These are phyloP conservation scores for Arion vulgaris DNA, from an alignment of 1,140 invertebrate genomes.

Conservation along the genomic window DNA sequence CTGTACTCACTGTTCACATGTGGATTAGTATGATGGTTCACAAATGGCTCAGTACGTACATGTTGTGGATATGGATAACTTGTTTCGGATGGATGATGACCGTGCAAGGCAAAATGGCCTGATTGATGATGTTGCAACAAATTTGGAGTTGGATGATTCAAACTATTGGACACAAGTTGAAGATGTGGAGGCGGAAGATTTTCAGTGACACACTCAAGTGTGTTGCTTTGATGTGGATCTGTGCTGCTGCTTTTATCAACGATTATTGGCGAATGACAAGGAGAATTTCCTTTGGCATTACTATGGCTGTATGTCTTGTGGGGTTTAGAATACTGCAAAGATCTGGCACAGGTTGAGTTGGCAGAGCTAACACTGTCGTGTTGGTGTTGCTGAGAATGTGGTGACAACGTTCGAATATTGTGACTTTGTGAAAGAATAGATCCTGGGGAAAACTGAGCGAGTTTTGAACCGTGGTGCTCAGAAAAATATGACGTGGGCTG, in stretches of 20 bases:
- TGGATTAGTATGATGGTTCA: neutral
- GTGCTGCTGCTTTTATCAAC: neutral
- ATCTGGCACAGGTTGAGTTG: constrained; percentile 18
- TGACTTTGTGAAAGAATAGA: neutral
- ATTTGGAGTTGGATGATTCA: neutral
- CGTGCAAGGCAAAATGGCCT: neutral
- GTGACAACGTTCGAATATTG: neutral
- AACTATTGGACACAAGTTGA: neutral
- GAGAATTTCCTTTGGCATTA: neutral
- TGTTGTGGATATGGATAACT: neutral
- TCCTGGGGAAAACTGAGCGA: neutral
- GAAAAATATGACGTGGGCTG: neutral
- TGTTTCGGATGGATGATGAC: neutral
- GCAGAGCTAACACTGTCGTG: neutral
- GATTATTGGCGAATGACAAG: neutral
- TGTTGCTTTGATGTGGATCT: neutral
- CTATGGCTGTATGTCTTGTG: neutral
- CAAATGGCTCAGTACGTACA: neutral
- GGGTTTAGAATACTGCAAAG: neutral
- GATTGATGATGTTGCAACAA: neutral
- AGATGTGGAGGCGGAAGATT: neutral
- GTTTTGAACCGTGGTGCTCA: neutral
- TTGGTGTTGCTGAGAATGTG: neutral
- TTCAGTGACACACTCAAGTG: neutral
- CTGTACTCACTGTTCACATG: neutral